phyloP scores from a whole-genome alignment of 2,888 invertebrate genomes.

The Brenthis ino region DNA sequence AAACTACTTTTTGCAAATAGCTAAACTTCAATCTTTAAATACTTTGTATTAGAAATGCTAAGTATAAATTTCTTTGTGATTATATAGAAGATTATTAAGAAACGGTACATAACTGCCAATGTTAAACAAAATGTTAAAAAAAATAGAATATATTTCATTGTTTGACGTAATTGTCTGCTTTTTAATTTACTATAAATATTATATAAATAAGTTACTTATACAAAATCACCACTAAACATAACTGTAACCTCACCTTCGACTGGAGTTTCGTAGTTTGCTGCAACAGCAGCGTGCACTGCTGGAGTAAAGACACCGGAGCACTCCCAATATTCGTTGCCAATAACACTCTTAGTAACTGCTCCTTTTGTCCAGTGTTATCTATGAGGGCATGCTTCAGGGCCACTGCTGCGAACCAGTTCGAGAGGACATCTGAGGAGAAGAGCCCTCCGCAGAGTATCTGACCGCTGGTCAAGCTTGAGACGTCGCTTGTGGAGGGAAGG shows the following conservation, averaged over 20 bases:
- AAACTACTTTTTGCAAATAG: background rate
- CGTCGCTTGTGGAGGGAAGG: constrained; percentile 92
- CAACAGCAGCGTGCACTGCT: constrained; percentile 92
- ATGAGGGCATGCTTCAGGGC: constrained; percentile 94
- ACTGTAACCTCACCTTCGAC: constrained; percentile 80
- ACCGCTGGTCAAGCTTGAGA: constrained; percentile 87
- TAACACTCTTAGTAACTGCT: constrained; percentile 94
- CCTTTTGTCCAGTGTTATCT: constrained; percentile 92
- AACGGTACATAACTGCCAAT: too few relatives aligned
- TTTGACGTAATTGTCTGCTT: too few relatives aligned
- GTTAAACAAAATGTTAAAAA: too few relatives aligned
- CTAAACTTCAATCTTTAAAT: too few relatives aligned
- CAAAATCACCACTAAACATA: background rate
- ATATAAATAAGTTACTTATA: background rate
- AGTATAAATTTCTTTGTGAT: too few relatives aligned
- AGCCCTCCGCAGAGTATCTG: constrained; percentile 96
- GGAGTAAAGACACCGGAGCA: constrained; percentile 93
- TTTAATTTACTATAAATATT: too few relatives aligned
- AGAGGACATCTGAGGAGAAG: constrained; percentile 92
- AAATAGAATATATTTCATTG: too few relatives aligned
- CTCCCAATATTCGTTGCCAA: constrained; percentile 92
- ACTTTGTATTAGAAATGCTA: too few relatives aligned
- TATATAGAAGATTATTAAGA: too few relatives aligned
- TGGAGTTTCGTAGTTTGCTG: constrained; percentile 92
- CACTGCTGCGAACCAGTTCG: constrained; percentile 97